phyloP scores from a whole-genome alignment of 2,113 vertebrate species.

The Spheniscus mendiculus region DNA sequence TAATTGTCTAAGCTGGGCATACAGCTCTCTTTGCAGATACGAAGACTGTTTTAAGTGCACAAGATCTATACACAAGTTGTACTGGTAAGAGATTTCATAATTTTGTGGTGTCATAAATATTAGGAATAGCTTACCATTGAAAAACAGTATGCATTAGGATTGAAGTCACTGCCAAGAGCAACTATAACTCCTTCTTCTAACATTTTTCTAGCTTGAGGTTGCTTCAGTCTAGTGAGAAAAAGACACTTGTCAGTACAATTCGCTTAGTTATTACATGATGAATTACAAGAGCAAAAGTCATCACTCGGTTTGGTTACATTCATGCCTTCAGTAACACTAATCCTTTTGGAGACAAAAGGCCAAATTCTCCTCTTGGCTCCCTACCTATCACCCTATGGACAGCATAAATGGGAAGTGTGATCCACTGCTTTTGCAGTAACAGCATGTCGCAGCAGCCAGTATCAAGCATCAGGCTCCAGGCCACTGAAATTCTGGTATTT shows the following conservation, averaged over 20 bases:
- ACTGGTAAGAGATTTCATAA: not conserved
- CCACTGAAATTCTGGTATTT: not conserved
- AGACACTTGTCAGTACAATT: not conserved
- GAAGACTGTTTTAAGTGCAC: not conserved
- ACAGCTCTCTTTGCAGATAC: not conserved
- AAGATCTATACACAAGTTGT: not conserved
- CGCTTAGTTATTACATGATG: not conserved
- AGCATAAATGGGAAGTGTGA: not conserved
- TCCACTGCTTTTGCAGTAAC: not conserved
- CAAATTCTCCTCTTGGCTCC: not conserved
- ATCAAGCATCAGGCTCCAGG: not conserved
- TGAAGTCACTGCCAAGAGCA: slow-evolving; percentile 96
- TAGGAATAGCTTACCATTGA: slow-evolving; percentile 88
- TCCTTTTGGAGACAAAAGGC: not conserved
- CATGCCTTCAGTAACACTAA: not conserved
- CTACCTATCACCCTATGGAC: not conserved
- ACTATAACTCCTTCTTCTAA: slow-evolving; percentile 92
- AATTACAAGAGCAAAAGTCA: not conserved
- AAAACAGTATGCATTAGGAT: slow-evolving; percentile 96
- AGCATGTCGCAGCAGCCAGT: not conserved
- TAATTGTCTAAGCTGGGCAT: not conserved
- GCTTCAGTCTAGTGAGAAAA: slow-evolving; percentile 80
- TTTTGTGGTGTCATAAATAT: not conserved
- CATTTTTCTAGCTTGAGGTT: slow-evolving; percentile 93
- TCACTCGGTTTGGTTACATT: not conserved